Evolutionary conservation across 2,797 vertebrate species (phyloP).

Genomic region (Morus bassanus): DNA sequence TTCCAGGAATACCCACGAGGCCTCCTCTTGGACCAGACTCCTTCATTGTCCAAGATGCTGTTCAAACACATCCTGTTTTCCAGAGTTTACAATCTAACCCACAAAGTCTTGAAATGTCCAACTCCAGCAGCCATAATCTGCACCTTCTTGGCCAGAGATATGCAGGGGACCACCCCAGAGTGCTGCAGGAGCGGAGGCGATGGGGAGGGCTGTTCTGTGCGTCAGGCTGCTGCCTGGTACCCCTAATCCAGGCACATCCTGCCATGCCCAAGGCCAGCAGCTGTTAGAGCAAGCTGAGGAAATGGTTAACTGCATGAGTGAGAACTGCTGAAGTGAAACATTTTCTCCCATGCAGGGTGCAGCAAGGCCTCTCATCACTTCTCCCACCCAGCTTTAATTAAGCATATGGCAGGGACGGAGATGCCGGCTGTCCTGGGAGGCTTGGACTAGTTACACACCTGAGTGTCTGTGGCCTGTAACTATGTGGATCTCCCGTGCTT

Average conservation of each 20-base stretch:
- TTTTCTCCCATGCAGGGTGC: not conserved
- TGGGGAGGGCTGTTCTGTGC: not conserved
- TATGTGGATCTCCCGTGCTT: not conserved
- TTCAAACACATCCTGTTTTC: not conserved
- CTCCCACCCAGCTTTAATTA: not conserved
- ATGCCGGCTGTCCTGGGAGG: not conserved
- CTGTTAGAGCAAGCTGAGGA: not conserved
- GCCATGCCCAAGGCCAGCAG: not conserved
- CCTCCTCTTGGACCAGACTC: not conserved
- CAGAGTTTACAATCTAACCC: not conserved
- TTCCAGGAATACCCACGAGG: not conserved
- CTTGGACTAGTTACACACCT: not conserved
- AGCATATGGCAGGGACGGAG: not conserved
- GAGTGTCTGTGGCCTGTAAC: not conserved
- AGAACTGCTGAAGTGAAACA: not conserved
- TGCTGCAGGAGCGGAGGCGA: accelerated
- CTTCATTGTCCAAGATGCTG: not conserved
- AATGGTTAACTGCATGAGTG: not conserved
- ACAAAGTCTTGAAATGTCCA: not conserved
- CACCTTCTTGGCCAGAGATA: not conserved
- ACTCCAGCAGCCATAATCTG: not conserved
- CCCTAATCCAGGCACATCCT: not conserved
- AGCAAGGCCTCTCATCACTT: not conserved
- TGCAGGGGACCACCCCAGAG: accelerated
- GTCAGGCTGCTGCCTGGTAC: not conserved